These are phyloP conservation scores for Andrena cerasifolii DNA, from an alignment of 1,140 invertebrate genomes.

Conservation along the genomic window DNA sequence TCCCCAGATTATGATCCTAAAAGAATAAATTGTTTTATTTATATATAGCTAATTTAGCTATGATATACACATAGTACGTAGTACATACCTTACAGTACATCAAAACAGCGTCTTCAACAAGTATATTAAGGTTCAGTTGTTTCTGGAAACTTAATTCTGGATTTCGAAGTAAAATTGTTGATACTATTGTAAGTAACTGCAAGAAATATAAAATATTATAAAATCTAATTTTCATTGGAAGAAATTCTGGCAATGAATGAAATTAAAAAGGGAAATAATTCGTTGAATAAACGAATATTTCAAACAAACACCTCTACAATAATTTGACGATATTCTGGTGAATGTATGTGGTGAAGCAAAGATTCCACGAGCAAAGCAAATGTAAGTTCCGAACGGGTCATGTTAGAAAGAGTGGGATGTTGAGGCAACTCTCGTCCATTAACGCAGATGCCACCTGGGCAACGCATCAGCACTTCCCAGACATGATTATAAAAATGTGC, in stretches of 20 bases:
- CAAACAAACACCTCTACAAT: conserved; percentile 88
- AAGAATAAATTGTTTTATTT: conserved; percentile 57
- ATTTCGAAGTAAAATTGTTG: conserved; percentile 96
- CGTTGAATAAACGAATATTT: too few species aligned
- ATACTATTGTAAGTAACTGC: conserved; percentile 94
- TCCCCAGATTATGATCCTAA: conserved; percentile 86
- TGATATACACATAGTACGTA: too few species aligned
- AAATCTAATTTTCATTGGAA: too few species aligned
- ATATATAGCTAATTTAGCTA: background rate
- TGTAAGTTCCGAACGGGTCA: conserved; percentile 97
- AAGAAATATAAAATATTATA: conserved; percentile 70
- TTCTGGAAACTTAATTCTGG: conserved; percentile 95
- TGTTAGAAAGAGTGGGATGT: conserved; percentile 95
- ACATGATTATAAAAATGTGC: conserved; percentile 97
- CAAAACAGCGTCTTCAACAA: conserved; percentile 92
- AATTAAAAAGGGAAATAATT: too few species aligned
- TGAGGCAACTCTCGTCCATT: conserved; percentile 92
- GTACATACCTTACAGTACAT: conserved; percentile 92
- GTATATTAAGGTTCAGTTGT: conserved; percentile 92
- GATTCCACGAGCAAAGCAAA: conserved; percentile 98
- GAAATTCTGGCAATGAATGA: too few species aligned
- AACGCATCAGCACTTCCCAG: conserved; percentile 96
- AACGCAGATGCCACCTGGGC: conserved; percentile 94
- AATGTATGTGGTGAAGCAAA: conserved; percentile 93
- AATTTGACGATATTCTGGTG: conserved; percentile 96